Evolutionary conservation across 1,140 invertebrate genomes (phyloP), one percentile per base, ranked within the genome.

Genomic region (Phenacoccus solenopsis): DNA sequence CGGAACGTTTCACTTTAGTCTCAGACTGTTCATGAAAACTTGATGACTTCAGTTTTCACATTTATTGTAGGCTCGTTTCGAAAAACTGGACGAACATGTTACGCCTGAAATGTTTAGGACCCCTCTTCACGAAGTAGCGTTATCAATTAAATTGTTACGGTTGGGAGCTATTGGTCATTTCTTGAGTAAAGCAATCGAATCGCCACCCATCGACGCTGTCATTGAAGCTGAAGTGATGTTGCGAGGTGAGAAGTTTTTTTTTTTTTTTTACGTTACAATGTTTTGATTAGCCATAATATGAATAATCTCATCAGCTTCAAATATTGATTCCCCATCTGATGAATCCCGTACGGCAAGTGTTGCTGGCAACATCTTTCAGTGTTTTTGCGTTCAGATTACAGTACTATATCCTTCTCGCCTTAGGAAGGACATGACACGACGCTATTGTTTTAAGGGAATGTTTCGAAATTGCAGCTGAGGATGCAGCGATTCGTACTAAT

Each of bases 71-170:
- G 86, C 88, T 0, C 80, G 91, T 21, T 92, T 79, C 75, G 80
- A 86, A 0, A 87, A 84, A 69, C 80, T 97, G 64, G 94, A 97
- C 10, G 90, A 96, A 74, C 91, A 96, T 75, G 88, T 93, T 76
- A 95, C 91, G 0, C 93, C 94, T 0, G 95, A 98, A 82, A 98
- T 98, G 84, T 96, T 97, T 80, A 83, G 95, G 68, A 97, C 94
- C 1, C 95, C 95, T 0, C 81, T 98, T 2, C 94, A 98, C 76
- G 94, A 98, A 77, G 80, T 94, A 49, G 88, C 90, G 0, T 81
- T 94, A 16, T 89, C 87, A 71, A 90, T 91, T 77, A 93, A 96
- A 79, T 79, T 97, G 1, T 81, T 98, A n/a, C 84, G 90, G 68
- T 80, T 98, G 2, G 94, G 95, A 69, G 85, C 85, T 27, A 94